Conservation (phyloP, 2,113 vertebrate species). For the Hippocampus guttulatus region DNA sequence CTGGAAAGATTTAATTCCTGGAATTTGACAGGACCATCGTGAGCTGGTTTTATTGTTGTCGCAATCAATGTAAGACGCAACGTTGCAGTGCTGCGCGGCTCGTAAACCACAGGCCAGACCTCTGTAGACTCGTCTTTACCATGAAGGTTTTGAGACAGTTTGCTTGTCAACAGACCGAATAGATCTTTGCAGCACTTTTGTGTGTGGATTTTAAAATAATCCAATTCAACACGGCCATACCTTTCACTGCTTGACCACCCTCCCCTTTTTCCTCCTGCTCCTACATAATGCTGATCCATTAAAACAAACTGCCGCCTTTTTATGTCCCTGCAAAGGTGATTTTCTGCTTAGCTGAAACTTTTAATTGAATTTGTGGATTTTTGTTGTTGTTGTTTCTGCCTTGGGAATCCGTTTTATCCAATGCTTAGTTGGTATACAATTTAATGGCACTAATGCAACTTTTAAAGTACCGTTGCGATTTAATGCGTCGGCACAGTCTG, state of each 20-base stretch:
- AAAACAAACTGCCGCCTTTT: conserved; percentile 18
- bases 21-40: conserved; percentile 4
- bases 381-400: conserved; percentile 19
- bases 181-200: neutral
- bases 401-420: conserved; percentile 12
- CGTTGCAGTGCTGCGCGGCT: neutral
- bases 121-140: neutral
- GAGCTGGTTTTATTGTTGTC: conserved; percentile 13
- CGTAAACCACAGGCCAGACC: neutral
- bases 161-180: neutral
- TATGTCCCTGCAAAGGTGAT: conserved; percentile 41
- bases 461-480: neutral
- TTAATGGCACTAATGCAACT: neutral
- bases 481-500: neutral
- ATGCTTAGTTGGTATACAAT: neutral
- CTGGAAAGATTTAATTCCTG: conserved; percentile 9
- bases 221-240: neutral
- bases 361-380: conserved; percentile 51
- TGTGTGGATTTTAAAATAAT: neutral
- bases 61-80: neutral
- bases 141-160: neutral
- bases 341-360: conserved; percentile 60
- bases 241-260: neutral
- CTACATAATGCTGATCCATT: conserved; percentile 27
- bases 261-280: neutral